Evolutionary conservation across 2,113 vertebrate genomes (phyloP), one percentile per base, ranked within the genome.

Genomic region (Nesogale talazaci): DNA sequence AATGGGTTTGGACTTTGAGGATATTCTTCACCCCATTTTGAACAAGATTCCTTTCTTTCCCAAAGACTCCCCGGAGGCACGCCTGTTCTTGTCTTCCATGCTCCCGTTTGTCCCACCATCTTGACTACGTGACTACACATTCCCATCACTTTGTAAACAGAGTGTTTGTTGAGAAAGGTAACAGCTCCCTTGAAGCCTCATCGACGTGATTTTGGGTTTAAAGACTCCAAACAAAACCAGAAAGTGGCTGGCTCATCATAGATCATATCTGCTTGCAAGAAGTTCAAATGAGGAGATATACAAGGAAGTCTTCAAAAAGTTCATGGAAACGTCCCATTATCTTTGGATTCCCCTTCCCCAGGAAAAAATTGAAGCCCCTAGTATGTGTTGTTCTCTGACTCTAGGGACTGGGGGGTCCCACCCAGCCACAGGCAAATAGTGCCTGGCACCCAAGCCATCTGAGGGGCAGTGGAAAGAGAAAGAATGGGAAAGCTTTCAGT

Each of bases 341-440:
- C 46, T 52, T 52, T 52, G 46, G 46, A 52, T 52, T 52, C 46
- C 10, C 46, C 14, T 52, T 52, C 14, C 10, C 46, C 46, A 52
- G 46, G 46, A 52, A 52, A 52, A 11, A 10, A 12, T 52, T 6
- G 46, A 5, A 52, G 46, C 46, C 46, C 46, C 46, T 52, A 52
- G 9, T 52, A 12, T 1, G 1, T 2, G 4, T 14, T n/a, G 9
- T 1, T 40, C 76, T 36, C 6, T 25, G 61, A 59, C 10, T 27
- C 23, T 12, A 2, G 17, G 3, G 3, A 2, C 19, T 0, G 1
- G 9, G 31, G 79, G 36, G 31, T 0, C 27, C 20, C 1, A 1
- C 31, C 57, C 38, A 36, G 9, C 65, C 36, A 20, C 27, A 12
- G 2, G 40, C 57, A 70, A 27, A 56, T 4, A 4, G 22, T 6